phyloP scores from a whole-genome alignment of 2,888 invertebrate genomes.

The Clostera curtula region DNA sequence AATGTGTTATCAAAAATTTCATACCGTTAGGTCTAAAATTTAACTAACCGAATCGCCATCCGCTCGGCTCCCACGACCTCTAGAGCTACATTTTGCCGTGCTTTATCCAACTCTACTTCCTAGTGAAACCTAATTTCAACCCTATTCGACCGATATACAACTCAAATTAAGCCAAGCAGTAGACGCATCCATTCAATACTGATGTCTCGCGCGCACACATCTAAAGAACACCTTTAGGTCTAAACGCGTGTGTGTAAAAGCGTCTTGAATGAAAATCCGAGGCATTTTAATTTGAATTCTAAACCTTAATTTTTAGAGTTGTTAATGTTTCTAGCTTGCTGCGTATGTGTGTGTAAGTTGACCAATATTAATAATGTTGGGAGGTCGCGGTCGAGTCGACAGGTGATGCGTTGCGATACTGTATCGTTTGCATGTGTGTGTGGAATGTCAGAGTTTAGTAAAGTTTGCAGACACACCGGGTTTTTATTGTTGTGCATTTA shows the following conservation, averaged over 20 bases:
- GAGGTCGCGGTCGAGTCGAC: constrained; percentile 62
- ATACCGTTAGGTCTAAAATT: constrained; percentile 57
- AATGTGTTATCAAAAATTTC: constrained; percentile 56
- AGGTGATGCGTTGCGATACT: constrained; percentile 59
- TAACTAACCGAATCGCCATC: constrained; percentile 59
- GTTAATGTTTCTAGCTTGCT: constrained; percentile 17
- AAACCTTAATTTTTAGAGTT: constrained; percentile 22
- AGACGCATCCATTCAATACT: constrained; percentile 54
- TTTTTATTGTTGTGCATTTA: constrained; percentile 18
- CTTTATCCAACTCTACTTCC: constrained; percentile 69
- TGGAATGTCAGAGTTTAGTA: constrained; percentile 64
- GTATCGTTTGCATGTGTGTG: constrained; percentile 43
- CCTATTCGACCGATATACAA: constrained; percentile 28
- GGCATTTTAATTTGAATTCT: constrained; percentile 28
- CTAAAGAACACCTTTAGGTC: constrained; percentile 42
- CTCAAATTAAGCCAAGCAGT: constrained; percentile 29
- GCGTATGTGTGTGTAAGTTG: constrained; percentile 48
- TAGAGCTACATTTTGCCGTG: constrained; percentile 60
- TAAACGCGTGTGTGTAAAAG: constrained; percentile 36
- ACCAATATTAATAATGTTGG: constrained; percentile 66
- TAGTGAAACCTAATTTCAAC: constrained; percentile 40
- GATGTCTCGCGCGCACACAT: constrained; percentile 52
- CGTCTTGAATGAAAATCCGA: constrained; percentile 26
- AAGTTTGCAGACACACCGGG: constrained; percentile 20
- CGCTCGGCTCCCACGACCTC: constrained; percentile 66